Evolutionary conservation across 2,888 invertebrate species (phyloP), one percentile per base, ranked within the genome.

Genomic region (Heliconius erato): DNA sequence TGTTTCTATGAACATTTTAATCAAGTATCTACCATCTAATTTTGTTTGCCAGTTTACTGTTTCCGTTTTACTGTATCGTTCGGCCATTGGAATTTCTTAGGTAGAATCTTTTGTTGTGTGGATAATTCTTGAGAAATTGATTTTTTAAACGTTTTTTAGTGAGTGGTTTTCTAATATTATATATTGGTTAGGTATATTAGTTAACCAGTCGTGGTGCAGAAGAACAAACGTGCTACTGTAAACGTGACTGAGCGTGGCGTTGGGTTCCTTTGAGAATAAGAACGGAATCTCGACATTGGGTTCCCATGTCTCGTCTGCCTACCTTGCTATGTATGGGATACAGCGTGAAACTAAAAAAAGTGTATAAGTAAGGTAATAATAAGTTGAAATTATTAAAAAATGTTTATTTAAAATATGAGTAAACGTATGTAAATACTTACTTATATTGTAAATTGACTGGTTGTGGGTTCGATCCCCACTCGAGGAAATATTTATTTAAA

Each of bases 1-100:
- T 78, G 71, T 81, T 69, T 65, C 40, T 77, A 65, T n/a, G 32
- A 77, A 77, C 59, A 19, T 76, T 77, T 63, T 77, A 69, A 81
- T 77, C 59, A 28, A 69, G 59, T 44, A 69, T 19, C 69, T 63
- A 69, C 69, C 49, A 44, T 77, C 59, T 44, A 28, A 78, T 78
- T 78, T 78, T 44, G 26, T 68, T 28, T 26, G 26, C 40, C 26
- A 44, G 26, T 26, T 65, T 67, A 78, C 26, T 49, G 26, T 26
- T 67, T 49, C 44, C n/a, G 44, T 49, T 28, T 49, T 49, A 12
- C 63, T 63, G n/a, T 67, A 67, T 49, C 44, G 44, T 67, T 72
- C n/a, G 1, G 2, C 40, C 23, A 11, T n/a, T 72, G 44, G 16
- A 72, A 72, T 44, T 26, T 26, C 44, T 44, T 16, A 49, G 26